Evolutionary conservation across 1,140 invertebrate species (phyloP).

Genomic region (Andrena cerasifolii): DNA sequence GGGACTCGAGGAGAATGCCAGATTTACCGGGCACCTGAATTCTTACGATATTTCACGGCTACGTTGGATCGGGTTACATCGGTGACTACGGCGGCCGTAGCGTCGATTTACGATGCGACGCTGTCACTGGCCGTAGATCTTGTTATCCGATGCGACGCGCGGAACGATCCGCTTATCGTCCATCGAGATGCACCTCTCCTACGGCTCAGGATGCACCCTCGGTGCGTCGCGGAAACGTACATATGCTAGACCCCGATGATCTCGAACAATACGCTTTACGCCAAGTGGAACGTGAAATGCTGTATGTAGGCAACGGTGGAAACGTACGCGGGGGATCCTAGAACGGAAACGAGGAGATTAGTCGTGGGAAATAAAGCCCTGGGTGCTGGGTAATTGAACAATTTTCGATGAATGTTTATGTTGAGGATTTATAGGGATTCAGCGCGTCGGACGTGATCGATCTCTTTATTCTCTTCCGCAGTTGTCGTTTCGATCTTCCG

Average conservation of each 20-base stretch:
- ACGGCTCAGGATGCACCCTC: not conserved
- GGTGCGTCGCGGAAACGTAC: not conserved
- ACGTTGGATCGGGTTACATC: constrained; percentile 55
- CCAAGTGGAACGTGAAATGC: not conserved
- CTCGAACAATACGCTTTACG: not conserved
- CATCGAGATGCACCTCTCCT: not conserved
- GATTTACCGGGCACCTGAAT: constrained; percentile 49
- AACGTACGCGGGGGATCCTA: not conserved
- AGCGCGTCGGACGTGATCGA: not conserved
- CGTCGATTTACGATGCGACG: not conserved
- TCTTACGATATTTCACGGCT: constrained; percentile 46
- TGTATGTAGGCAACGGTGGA: no score
- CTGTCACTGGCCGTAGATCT: constrained; percentile 30
- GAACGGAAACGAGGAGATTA: not conserved
- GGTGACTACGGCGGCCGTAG: constrained; percentile 6
- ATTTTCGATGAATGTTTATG: constrained; percentile 12
- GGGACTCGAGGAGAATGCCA: constrained; percentile 34
- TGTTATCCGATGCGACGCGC: not conserved
- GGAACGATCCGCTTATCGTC: not conserved
- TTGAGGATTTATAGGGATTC: not conserved
- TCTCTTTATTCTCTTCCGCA: not conserved
- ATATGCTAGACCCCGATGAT: not conserved
- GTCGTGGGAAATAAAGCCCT: not conserved
- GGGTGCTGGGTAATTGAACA: not conserved
- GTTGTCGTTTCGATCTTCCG: not conserved